Evolutionary conservation across 2,888 invertebrate species (phyloP).

Genomic region (Stegana nigrithorax): DNA sequence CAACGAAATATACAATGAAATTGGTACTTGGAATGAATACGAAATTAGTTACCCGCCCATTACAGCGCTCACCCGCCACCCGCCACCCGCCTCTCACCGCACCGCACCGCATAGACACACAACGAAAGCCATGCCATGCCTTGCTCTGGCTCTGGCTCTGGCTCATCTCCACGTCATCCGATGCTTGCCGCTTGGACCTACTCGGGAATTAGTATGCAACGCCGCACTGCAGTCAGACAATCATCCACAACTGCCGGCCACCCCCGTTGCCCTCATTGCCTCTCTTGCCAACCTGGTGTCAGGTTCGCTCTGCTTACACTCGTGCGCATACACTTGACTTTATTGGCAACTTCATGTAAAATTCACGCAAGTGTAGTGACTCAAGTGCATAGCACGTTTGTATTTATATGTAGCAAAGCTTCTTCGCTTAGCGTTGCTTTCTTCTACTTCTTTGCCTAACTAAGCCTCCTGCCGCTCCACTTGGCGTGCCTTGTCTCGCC

Average conservation of each 20-base stretch:
- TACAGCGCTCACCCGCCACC: too few relatives aligned
- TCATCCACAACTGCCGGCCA: background rate
- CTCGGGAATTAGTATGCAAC: conserved; percentile 54
- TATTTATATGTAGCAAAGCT: conserved; percentile 19
- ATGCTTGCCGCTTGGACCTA: background rate
- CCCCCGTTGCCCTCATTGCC: background rate
- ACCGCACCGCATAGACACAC: background rate
- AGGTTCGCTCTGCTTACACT: conserved; percentile 31
- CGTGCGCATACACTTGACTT: conserved; percentile 56
- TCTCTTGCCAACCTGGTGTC: too few relatives aligned
- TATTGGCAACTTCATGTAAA: conserved; percentile 65
- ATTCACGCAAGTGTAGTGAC: conserved; percentile 51
- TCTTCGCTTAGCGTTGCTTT: conserved; percentile 19
- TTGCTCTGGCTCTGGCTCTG: too few relatives aligned
- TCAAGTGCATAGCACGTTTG: background rate
- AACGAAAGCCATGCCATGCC: background rate
- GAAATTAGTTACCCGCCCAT: conserved; percentile 54
- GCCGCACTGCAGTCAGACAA: conserved; percentile 46
- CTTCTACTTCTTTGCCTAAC: background rate
- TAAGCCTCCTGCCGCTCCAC: background rate
- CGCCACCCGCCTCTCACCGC: too few relatives aligned
- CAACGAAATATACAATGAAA: conserved; percentile 44
- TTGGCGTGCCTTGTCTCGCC: conserved; percentile 6
- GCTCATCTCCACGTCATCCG: background rate
- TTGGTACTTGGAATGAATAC: conserved; percentile 67